Base-by-base conservation (phyloP, 2,888 invertebrate species). In the Eremobia ochroleuca region DNA sequence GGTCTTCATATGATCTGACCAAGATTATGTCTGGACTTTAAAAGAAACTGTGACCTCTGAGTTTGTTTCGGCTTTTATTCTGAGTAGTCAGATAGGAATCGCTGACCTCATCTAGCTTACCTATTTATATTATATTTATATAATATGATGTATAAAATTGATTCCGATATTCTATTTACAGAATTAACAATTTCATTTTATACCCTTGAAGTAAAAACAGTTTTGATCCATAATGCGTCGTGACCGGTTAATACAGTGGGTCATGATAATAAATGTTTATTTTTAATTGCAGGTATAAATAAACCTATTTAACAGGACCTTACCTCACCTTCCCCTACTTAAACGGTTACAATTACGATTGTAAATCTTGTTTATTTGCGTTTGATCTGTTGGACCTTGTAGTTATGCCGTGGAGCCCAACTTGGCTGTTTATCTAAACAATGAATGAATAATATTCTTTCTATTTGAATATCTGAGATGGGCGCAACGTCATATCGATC, bases 401-500 rank as follows among this genome's bases (percentile, higher is more conserved):
- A 11, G 43, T 11, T 31, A 34, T 21, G 4, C 76, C 28, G 28
- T 21, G 15, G 4, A 34, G 13, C 67, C 43, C 52, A 69, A 55
- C 21, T 58, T 55, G 11, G 18, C 28, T 13, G 28, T 21, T 31
- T 78, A 15, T 46, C 31, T 40, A 28, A 64, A 37, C 28, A 64
- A 46, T 62, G 46, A 58, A 69, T 77, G 46, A 55, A 40, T 64
- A 31, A 62, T 40, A 37, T 55, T 40, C 43, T 34, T 67, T 43
- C 43, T 55, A 52, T 77, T 67, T 67, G 52, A 62, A 77, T 68
- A 67, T 55, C 18, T 15, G n/a, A 49, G 25, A 55, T 43, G 61
- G 34, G 52, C 25, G 46, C 49, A 18, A 25, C 40, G 11, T 77
- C 6, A 25, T 43, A 52, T 67, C 25, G 43, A 67, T 61, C 46